Conservation (phyloP, 2,797 vertebrate genomes). For the Microchirus variegatus region DNA sequence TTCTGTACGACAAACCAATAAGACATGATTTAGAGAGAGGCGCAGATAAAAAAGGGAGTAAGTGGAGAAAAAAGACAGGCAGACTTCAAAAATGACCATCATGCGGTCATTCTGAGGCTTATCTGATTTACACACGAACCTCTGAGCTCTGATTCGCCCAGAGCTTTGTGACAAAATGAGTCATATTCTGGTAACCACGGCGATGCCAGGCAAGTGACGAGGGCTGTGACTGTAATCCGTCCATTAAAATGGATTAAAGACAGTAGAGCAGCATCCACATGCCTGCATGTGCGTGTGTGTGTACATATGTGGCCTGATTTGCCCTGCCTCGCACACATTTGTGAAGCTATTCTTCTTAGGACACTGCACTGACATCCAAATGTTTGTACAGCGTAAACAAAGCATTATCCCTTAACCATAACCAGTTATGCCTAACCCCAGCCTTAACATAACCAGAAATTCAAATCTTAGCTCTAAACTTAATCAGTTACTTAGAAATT, state of each 20-base stretch:
- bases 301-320: conserved; percentile 49
- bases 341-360: neutral
- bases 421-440: too few relatives aligned
- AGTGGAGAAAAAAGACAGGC: conserved; percentile 14
- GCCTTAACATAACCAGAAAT: too few relatives aligned
- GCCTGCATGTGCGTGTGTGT: conserved; percentile 33
- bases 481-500: too few relatives aligned
- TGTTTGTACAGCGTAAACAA: too few relatives aligned
- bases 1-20: conserved; percentile 35
- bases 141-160: conserved; percentile 59
- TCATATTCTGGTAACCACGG: conserved; percentile 69
- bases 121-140: conserved; percentile 71
- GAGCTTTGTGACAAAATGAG: conserved; percentile 61
- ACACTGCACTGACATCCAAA: too few relatives aligned
- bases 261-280: conserved; percentile 58
- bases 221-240: conserved; percentile 72
- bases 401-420: too few relatives aligned
- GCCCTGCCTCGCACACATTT: neutral
- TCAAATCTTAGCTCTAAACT: too few relatives aligned
- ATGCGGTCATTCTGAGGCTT: conserved; percentile 61
- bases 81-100: conserved; percentile 53
- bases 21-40: conserved; percentile 14
- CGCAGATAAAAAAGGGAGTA: neutral
- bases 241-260: conserved; percentile 84
- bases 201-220: conserved; percentile 65